Base-by-base conservation (phyloP, 2,797 vertebrate species). In the Gorsachius magnificus region DNA sequence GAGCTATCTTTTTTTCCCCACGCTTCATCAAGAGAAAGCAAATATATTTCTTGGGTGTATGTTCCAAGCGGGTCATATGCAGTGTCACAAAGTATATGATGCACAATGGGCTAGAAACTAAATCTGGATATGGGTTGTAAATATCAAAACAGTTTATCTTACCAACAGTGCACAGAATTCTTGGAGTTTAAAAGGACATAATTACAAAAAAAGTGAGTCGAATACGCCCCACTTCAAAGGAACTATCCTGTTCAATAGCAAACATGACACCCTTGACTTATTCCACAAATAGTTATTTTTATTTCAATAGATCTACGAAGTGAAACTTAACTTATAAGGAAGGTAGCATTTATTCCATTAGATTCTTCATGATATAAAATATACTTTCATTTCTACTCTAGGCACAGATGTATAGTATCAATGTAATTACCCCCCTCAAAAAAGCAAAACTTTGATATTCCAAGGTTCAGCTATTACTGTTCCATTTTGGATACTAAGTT, bases 171-270 rank as follows among this genome's bases (percentile, higher is more conserved):
- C n/a, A 69, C 4, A 25, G 13, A 70, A 81, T 46, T 22, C n/a
- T 70, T 71, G 24, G 41, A 64, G 29, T 63, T 63, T 29, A 45
- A 72, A 90, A 58, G n/a, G 12, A n/a, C 13, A 9, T 26, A 16
- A 1, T 28, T 57, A 35, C 4, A 5, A 77, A 74, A 74, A n/a
- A 33, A 17, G 3, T 25, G 20, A 66, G n/a, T 31, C 2, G 0
- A 74, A 16, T 68, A 51, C 6, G 46, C 1, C 5, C 18, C 6
- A 46, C 25, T 81, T 81, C 60, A 56, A 50, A 72, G 24, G 14
- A 82, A 58, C n/a, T 53, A 43, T 25, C 18, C 13, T 63, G 14
- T 31, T 82, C 61, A 74, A 10, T 11, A 84, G 33, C 29, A 87
- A 54, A 89, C 19, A 51, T 19, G 26, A 56, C 31, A 82, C 1